These are phyloP conservation scores for Platyscapa corneri DNA, from an alignment of 1,140 invertebrate genomes.

Conservation along the genomic window DNA sequence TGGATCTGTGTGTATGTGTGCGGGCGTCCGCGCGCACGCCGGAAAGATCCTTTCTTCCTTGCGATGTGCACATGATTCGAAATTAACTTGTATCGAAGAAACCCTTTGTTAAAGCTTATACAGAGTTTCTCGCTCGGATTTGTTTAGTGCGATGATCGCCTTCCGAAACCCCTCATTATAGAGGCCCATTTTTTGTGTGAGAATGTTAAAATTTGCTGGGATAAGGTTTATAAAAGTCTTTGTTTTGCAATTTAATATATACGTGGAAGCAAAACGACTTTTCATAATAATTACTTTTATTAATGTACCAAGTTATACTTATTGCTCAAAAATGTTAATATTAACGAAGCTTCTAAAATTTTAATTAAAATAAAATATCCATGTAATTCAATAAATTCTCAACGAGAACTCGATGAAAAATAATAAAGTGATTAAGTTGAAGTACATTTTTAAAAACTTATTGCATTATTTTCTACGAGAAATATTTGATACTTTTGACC, in stretches of 20 bases:
- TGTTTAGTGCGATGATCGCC: conserved; percentile 7
- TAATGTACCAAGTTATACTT: not conserved
- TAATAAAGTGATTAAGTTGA: not conserved
- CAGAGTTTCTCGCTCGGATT: not conserved
- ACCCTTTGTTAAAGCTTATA: conserved; percentile 27
- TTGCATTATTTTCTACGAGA: no score
- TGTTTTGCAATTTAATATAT: not conserved
- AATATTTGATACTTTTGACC: no score
- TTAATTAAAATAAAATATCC: not conserved
- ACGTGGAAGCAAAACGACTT: not conserved
- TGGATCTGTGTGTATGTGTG: no score
- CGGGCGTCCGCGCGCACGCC: not conserved
- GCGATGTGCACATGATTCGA: conserved; percentile 26
- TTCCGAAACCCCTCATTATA: conserved; percentile 23
- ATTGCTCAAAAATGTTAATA: not conserved
- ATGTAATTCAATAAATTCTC: not conserved
- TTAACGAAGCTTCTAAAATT: not conserved
- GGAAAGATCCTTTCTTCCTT: conserved; percentile 34
- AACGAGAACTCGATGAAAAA: no score
- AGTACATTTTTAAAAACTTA: not conserved
- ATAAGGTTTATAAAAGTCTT: conserved; percentile 2
- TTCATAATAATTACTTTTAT: conserved; percentile 12
- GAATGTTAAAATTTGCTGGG: not conserved
- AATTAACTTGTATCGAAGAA: conserved; percentile 49
- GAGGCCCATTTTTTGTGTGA: not conserved